Conservation (phyloP, 2,888 invertebrate genomes). For the Cantharis rustica region DNA sequence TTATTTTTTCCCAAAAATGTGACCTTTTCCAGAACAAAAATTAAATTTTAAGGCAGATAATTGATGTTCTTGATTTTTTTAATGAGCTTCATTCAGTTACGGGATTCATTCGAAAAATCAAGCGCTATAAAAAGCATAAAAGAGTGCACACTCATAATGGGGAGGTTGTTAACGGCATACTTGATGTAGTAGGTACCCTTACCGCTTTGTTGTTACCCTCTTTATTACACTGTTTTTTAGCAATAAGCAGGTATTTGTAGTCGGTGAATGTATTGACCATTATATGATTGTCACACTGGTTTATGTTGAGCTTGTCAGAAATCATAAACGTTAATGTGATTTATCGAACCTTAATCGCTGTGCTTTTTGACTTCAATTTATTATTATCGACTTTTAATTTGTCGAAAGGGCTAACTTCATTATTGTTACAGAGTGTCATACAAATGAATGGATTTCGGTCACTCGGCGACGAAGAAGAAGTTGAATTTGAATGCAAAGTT, state of each 20-base stretch:
- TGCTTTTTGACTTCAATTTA: constrained; percentile 11
- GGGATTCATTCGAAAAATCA: constrained; percentile 17
- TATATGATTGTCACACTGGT: constrained; percentile 32
- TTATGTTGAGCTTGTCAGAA: constrained; percentile 36
- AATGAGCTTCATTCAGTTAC: constrained; percentile 9
- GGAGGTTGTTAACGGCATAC: constrained; percentile 46
- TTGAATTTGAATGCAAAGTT: constrained; percentile 84
- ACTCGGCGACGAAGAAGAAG: constrained; percentile 84
- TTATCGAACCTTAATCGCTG: constrained; percentile 42
- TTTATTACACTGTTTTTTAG: constrained; percentile 45
- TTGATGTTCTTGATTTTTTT: background rate
- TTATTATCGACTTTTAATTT: constrained; percentile 8
- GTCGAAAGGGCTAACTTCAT: background rate
- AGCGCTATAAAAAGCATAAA: constrained; percentile 8
- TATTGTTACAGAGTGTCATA: constrained; percentile 78
- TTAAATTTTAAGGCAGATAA: background rate
- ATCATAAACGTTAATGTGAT: constrained; percentile 36
- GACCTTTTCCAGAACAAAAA: background rate
- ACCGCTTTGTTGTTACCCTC: constrained; percentile 35
- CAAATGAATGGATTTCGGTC: constrained; percentile 90
- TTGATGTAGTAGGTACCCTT: constrained; percentile 36
- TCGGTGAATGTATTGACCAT: constrained; percentile 37
- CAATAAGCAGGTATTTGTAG: constrained; percentile 41
- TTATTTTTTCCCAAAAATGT: background rate
- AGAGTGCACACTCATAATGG: constrained; percentile 40